These are phyloP conservation scores for Ephydatia muelleri DNA, from an alignment of 37 sponge, comb jelly and placozoan species.

Conservation along the genomic window DNA sequence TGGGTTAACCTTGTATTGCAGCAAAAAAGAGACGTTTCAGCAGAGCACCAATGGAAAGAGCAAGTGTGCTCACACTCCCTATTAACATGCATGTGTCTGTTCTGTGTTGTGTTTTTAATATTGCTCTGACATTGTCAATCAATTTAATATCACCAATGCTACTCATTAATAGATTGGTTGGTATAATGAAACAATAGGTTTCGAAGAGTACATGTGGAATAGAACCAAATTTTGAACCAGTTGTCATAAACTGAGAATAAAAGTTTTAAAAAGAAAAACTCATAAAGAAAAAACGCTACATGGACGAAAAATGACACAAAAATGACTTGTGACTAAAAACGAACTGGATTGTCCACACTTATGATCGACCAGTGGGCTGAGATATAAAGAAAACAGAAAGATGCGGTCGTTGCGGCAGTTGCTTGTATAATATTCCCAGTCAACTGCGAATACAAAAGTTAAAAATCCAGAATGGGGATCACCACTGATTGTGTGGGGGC, in stretches of 20 bases:
- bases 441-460: neutral
- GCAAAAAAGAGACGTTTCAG: neutral
- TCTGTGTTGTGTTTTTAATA: neutral
- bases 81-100: neutral
- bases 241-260: too few relatives aligned
- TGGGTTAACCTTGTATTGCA: neutral
- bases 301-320: neutral
- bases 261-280: too few relatives aligned
- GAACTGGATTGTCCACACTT: neutral
- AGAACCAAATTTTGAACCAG: neutral
- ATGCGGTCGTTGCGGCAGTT: neutral
- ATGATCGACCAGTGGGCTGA: neutral
- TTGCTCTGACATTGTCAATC: neutral
- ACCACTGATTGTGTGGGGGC: slow-evolving; percentile 13
- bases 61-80: neutral
- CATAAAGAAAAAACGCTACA: neutral
- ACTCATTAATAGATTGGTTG: neutral
- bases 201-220: neutral
- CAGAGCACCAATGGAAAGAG: neutral
- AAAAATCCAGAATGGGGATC: neutral
- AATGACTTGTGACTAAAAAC: neutral
- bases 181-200: neutral
- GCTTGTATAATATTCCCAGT: neutral
- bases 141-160: neutral
- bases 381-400: neutral